phyloP scores from a whole-genome alignment of 2,113 vertebrate genomes.

The Heliornis fulica region DNA sequence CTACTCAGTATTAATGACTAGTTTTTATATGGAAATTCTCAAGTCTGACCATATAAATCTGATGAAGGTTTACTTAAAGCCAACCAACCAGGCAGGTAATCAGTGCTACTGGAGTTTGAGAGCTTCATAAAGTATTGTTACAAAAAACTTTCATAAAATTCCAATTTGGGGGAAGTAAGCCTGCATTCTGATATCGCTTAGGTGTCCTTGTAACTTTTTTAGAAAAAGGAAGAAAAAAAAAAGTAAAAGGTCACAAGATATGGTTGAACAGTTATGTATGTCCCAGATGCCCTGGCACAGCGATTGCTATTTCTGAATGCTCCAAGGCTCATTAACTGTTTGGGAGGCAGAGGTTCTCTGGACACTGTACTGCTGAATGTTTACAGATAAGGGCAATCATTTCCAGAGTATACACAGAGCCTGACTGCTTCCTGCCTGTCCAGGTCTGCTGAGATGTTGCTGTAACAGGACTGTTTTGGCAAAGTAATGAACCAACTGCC shows the following conservation, averaged over 20 bases:
- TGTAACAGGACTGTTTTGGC: not conserved
- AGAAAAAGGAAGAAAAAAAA: not conserved
- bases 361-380: not conserved
- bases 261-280: not conserved
- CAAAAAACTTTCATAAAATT: not conserved
- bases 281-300: not conserved
- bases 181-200: not conserved
- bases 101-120: not conserved
- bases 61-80: not conserved
- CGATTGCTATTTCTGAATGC: not conserved
- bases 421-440: not conserved
- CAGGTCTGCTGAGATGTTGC: not conserved
- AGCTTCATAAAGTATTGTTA: not conserved
- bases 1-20: not conserved
- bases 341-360: not conserved
- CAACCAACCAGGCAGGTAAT: not conserved
- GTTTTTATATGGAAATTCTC: not conserved
- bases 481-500: not conserved
- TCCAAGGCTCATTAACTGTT: constrained; percentile 24
- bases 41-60: not conserved
- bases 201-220: not conserved
- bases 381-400: constrained; percentile 14
- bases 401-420: not conserved
- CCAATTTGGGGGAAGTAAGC: not conserved
- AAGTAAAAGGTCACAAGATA: not conserved